Evolutionary conservation across 2,888 invertebrate species (phyloP), one percentile per base, ranked within the genome.

Genomic region (Lasioglossum lativentre): DNA sequence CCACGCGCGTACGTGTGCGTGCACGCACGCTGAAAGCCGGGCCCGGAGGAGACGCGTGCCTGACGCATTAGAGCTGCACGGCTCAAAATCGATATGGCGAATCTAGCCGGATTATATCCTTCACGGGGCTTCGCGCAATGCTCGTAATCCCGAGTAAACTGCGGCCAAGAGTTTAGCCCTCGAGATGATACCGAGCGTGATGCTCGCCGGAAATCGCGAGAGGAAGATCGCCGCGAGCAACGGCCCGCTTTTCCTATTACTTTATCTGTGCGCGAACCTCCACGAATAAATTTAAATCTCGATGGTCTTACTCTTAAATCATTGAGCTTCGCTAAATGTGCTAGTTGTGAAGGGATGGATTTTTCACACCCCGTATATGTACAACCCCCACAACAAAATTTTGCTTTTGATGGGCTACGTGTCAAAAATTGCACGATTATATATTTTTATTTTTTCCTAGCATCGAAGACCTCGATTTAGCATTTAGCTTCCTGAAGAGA

Each of bases 11-110:
- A 38, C 72, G 68, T 68, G 38, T 76, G 76, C 78, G 82, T 87
- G 76, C 78, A 81, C 84, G 80, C 90, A 87, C 78, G 90, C 76
- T 38, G 72, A 86, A 81, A 81, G 78, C 27, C 34, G 52, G 78
- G 66, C 81, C 56, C 63, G 70, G 75, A 68, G 81, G 80, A 86
- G 82, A 80, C 90, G 89, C 89, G 89, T 90, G 80, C 75, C 90
- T 83, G 90, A 90, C 90, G 90, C 84, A 82, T 82, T 82, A 82
- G 88, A 81, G 92, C 93, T 94, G 94, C 94, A 93, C 85, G 34
- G 91, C 92, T 92, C 92, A 94, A 95, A 95, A 94, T 94, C 95
- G 94, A 94, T 95, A 94, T 92, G 93, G 93, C 93, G 93, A 94
- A 95, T 94, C 94, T 94, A 94, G 94, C 92, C 91, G 93, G 94